A percentile compares a stretch with the other conserved stretches of the same genome.
phyloP scores from a whole-genome alignment of 2,888 invertebrate species.

The Acleris literana region DNA sequence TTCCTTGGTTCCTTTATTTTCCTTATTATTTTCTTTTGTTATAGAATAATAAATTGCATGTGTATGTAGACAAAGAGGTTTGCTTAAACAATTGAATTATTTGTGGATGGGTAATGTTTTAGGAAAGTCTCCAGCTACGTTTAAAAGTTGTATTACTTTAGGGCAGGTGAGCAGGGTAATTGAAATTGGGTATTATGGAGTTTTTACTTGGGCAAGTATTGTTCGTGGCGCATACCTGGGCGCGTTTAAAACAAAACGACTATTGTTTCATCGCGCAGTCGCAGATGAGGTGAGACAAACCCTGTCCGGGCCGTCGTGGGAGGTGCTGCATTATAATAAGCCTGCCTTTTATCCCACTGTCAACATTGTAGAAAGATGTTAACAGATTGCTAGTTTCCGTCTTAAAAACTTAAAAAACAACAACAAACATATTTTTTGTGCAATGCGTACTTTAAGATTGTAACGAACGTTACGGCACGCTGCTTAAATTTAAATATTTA shows the following conservation, averaged over 20 bases:
- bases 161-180: slow-evolving; percentile 61
- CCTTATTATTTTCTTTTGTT: slow-evolving; percentile 62
- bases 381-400: slow-evolving; percentile 67
- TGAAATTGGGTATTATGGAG: slow-evolving; percentile 45
- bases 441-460: slow-evolving; percentile 35
- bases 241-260: slow-evolving; percentile 62
- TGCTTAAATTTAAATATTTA: slow-evolving; percentile 27
- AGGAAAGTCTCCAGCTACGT: slow-evolving; percentile 54
- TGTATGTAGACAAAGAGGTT: slow-evolving; percentile 33
- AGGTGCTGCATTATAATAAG: slow-evolving; percentile 45
- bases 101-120: slow-evolving; percentile 37
- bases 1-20: slow-evolving; percentile 74
- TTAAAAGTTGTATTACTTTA: slow-evolving; percentile 53
- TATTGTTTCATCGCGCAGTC: slow-evolving; percentile 54
- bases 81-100: slow-evolving; percentile 47
- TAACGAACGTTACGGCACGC: slow-evolving; percentile 72
- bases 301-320: slow-evolving; percentile 58
- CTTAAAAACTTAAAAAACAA: slow-evolving; percentile 26
- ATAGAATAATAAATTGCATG: slow-evolving; percentile 53
- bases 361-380: slow-evolving; percentile 42
- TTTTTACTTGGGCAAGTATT: slow-evolving; percentile 49
- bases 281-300: slow-evolving; percentile 44
- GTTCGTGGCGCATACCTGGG: slow-evolving; percentile 58
- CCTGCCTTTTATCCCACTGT: slow-evolving; percentile 30
- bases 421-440: slow-evolving; percentile 35